A percentile compares a stretch with the other conserved stretches of the same genome.
Evolutionary conservation across 2,888 invertebrate species (phyloP).

Genomic region (Lamproptera curius): DNA sequence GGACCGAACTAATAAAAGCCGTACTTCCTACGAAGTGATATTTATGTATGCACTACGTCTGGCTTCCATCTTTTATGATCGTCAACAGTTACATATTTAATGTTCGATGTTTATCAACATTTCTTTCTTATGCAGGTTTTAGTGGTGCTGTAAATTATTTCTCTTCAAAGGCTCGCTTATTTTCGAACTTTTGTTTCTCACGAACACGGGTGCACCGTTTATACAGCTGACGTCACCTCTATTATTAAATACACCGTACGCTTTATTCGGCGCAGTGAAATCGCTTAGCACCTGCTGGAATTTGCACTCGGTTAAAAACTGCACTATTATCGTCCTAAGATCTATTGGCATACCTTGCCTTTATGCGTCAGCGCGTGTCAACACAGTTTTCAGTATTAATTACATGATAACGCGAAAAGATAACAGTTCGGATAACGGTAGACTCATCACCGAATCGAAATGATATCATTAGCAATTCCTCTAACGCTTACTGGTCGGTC

Average conservation of each 20-base stretch:
- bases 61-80: constrained; percentile 72
- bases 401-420: constrained; percentile 43
- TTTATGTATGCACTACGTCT: constrained; percentile 64
- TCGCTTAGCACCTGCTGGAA: constrained; percentile 18
- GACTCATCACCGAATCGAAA: constrained; percentile 42
- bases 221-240: constrained; percentile 53
- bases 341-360: constrained; percentile 17
- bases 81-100: constrained; percentile 78
- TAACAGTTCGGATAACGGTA: constrained; percentile 51
- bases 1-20: constrained; percentile 60
- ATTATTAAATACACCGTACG: constrained; percentile 49
- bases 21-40: constrained; percentile 68
- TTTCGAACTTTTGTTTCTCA: constrained; percentile 72
- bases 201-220: constrained; percentile 43
- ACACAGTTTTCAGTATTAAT: constrained; percentile 38
- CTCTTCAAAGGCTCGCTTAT: constrained; percentile 74
- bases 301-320: constrained; percentile 5
- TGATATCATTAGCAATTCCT: constrained; percentile 55
- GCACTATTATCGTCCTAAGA: constrained; percentile 8
- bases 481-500: constrained; percentile 47
- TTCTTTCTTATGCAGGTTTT: constrained; percentile 77
- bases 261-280: constrained; percentile 4
- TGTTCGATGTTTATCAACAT: constrained; percentile 78
- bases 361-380: constrained; percentile 1
- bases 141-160: constrained; percentile 74